Evolutionary conservation across 2,113 vertebrate genomes (phyloP).

Genomic region (Coptodon rendalli): DNA sequence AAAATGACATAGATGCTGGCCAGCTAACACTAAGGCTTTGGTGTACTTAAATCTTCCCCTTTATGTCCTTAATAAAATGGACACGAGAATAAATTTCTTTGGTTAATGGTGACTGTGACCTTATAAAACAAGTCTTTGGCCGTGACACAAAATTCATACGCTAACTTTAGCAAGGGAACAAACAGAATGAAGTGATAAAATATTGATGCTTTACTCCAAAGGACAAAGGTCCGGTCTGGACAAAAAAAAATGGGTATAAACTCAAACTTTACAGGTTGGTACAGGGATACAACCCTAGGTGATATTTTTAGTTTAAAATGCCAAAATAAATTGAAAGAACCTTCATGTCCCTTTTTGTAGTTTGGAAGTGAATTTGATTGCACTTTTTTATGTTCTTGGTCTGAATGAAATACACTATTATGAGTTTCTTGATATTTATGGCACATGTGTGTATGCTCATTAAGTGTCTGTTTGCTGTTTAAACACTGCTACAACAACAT

Average conservation of each 20-base stretch:
- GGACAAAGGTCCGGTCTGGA: fast-evolving
- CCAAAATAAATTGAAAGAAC: not conserved
- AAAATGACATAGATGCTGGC: not conserved
- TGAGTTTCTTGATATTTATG: not conserved
- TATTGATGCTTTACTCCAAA: not conserved
- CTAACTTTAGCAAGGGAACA: not conserved
- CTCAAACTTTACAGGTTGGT: not conserved
- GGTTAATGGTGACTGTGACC: not conserved
- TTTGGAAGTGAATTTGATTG: not conserved
- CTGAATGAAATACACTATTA: not conserved
- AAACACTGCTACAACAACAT: not conserved
- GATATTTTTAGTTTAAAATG: not conserved
- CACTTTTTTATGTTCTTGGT: not conserved
- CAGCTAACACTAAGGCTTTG: not conserved
- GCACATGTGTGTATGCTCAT: not conserved
- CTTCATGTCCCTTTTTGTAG: not conserved
- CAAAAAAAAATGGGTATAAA: not conserved
- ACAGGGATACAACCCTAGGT: not conserved
- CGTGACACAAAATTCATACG: not conserved
- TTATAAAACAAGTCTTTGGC: not conserved
- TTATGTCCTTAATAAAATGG: not conserved
- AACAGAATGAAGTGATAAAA: not conserved
- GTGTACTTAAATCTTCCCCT: not conserved
- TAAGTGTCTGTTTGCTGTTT: not conserved
- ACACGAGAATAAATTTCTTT: not conserved